Base-by-base conservation (phyloP, 2,888 invertebrate species). In the Globia sparganii region DNA sequence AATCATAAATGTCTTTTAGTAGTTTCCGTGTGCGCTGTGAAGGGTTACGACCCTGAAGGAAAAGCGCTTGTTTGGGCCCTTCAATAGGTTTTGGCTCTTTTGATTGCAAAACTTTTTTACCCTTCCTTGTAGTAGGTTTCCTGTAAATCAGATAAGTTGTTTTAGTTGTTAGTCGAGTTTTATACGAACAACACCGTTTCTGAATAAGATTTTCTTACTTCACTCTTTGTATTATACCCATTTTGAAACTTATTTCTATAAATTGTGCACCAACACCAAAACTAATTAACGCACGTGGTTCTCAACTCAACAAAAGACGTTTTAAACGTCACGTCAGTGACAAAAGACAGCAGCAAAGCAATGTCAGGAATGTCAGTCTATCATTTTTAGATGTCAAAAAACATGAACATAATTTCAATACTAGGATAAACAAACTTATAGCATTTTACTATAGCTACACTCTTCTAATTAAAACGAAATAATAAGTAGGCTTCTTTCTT, bases 41-140 rank as follows among this genome's bases (percentile, higher is more conserved):
- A 89, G 98, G 97, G 91, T 98, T 98, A 4, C 98, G 97, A 34
- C 99, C 99, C 93, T 98, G 98, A 46, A 99, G 97, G 91, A 99
- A 98, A 83, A 99, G 93, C 66, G 98, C 97, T 90, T 97, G 97
- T 91, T 99, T 99, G 0, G 98, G 97, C 88, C 98, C 98, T 97
- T 99, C 99, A 79, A 98, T 97, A 0, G 99, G 94, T 93, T 99
- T 99, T 0, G 99, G 98, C 90, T 98, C 99, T 86, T 98, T 97
- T 21, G 98, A 97, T 72, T 98, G 96, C 71, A 99, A 94, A 28
- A 98, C 97, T 89, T 98, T 98, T 94, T 99, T 99, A 34, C 99
- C 99, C 93, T 97, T 98, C 67, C 98, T 98, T 68, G 99, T 99
- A 88, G 98, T 98, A 0, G 99, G 98, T 97, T 99, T 99, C 86